These are phyloP conservation scores for Melanerpes formicivorus DNA, from an alignment of 2,113 vertebrate species.

Conservation along the genomic window DNA sequence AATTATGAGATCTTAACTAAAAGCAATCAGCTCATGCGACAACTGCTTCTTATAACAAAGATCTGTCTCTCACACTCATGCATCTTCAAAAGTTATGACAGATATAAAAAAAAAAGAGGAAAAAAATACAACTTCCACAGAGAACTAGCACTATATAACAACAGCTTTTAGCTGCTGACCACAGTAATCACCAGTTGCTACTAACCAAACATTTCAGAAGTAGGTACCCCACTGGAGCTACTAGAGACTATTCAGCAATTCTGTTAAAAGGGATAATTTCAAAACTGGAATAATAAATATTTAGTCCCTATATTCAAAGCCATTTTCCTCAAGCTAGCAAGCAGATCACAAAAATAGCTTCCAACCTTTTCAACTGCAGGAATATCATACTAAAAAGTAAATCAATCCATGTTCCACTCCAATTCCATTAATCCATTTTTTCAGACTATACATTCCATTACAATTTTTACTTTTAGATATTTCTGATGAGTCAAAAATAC, in stretches of 20 bases:
- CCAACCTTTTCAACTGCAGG: neutral
- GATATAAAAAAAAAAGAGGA: neutral
- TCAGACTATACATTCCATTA: neutral
- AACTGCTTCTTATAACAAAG: neutral
- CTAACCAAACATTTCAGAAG: neutral
- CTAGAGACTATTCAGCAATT: neutral
- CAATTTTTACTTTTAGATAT: neutral
- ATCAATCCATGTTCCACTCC: accelerated
- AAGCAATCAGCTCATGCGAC: neutral
- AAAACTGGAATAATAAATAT: neutral
- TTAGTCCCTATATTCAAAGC: neutral
- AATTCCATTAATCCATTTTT: neutral
- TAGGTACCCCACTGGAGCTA: neutral
- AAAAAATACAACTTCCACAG: neutral
- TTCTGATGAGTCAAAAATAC: neutral
- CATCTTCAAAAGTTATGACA: neutral
- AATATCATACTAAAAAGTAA: neutral
- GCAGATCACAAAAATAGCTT: neutral
- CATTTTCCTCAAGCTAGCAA: neutral
- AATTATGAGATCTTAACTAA: neutral
- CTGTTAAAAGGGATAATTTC: neutral
- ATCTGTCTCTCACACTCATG: neutral
- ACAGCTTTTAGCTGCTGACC: neutral
- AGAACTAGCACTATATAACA: neutral
- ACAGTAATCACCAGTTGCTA: neutral